Percentiles rank a stretch among this genome's conserved stretches.
These are phyloP conservation scores for Herpailurus yagouaroundi DNA, from an alignment of 2,113 vertebrate species.

Conservation along the genomic window DNA sequence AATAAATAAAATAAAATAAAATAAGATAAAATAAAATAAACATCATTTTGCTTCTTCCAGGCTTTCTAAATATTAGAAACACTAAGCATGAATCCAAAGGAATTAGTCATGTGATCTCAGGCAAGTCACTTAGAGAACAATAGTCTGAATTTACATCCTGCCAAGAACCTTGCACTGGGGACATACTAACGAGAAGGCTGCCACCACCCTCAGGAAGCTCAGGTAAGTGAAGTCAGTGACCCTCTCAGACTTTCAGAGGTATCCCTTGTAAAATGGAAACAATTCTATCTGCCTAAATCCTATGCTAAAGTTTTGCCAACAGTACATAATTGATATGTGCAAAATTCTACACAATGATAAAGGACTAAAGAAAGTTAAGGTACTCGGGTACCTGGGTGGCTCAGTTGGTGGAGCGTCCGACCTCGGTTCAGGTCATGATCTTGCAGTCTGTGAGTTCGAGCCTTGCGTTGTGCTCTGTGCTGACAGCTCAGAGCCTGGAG, in stretches of 20 bases:
- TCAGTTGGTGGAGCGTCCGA: too few relatives aligned
- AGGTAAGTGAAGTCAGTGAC: neutral
- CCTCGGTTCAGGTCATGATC: too few relatives aligned
- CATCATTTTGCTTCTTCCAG: neutral
- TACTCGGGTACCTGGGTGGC: neutral
- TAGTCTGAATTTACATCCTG: neutral
- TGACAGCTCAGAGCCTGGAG: too few relatives aligned
- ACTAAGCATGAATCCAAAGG: neutral
- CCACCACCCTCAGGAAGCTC: neutral
- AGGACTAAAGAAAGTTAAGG: neutral
- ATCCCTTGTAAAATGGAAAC: neutral
- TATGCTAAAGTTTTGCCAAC: neutral
- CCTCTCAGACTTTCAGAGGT: neutral
- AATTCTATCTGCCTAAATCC: neutral
- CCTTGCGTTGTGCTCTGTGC: too few relatives aligned
- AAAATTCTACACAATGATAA: neutral
- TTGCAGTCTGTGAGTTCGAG: too few relatives aligned
- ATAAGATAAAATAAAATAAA: neutral
- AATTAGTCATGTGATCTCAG: neutral
- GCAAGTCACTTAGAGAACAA: neutral
- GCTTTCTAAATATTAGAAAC: neutral
- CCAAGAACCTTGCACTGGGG: neutral
- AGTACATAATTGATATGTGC: neutral
- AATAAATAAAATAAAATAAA: too few relatives aligned
- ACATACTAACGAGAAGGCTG: neutral